These are phyloP conservation scores for Mugil cephalus DNA, from an alignment of 2,113 vertebrate genomes.

Conservation along the genomic window DNA sequence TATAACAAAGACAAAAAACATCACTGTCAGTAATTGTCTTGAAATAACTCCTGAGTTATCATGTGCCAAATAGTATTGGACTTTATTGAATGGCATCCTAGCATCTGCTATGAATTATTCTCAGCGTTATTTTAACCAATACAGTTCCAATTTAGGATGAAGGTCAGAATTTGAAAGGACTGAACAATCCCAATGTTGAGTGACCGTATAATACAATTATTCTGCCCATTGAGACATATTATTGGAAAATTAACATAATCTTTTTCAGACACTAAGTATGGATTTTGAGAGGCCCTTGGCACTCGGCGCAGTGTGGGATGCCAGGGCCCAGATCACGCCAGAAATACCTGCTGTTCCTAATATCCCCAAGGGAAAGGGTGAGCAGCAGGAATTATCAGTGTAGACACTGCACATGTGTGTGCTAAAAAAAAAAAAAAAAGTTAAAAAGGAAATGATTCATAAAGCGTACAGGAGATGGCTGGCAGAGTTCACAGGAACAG, in stretches of 20 bases:
- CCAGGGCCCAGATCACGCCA: constrained; percentile 43
- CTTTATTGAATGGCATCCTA: background rate
- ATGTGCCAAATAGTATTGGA: no score
- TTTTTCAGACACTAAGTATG: constrained; percentile 33
- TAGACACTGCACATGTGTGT: constrained; percentile 47
- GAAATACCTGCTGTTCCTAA: constrained; percentile 66
- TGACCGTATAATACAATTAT: background rate
- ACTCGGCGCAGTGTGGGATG: constrained; percentile 10
- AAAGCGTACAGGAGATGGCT: constrained; percentile 74
- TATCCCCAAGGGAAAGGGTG: constrained; percentile 40
- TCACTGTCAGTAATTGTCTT: no score
- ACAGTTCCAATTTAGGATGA: background rate
- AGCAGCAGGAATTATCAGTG: constrained; percentile 32
- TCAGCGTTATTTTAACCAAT: background rate
- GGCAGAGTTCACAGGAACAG: constrained; percentile 78
- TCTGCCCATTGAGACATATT: background rate
- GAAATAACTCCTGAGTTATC: no score
- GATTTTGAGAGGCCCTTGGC: constrained; percentile 33
- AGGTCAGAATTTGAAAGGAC: background rate
- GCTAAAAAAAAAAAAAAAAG: constrained; percentile 33
- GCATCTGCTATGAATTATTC: background rate
- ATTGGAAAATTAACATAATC: constrained; percentile 9
- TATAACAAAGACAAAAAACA: no score
- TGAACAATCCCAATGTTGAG: background rate
- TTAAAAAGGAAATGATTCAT: constrained; percentile 81